Percentiles rank a stretch among this genome's conserved stretches.
Evolutionary conservation across 2,797 vertebrate genomes (phyloP).

Genomic region (Ispidina picta): DNA sequence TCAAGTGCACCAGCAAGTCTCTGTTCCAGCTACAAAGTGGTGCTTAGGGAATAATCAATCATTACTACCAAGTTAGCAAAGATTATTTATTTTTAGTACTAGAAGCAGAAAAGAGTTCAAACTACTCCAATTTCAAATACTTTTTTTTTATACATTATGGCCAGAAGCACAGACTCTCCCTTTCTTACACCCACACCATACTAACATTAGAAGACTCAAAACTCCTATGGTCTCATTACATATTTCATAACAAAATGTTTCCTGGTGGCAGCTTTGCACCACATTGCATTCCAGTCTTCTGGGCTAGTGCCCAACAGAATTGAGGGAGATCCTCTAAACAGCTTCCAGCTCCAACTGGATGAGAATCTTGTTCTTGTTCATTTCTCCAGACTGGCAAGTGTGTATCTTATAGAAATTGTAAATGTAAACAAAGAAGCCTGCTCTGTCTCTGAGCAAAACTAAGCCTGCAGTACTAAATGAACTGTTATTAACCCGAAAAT

Average conservation of each 20-base stretch:
- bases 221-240: neutral
- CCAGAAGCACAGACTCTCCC: neutral
- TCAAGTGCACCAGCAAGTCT: neutral
- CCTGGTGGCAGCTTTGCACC: neutral
- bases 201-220: constrained; percentile 1
- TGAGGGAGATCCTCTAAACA: neutral
- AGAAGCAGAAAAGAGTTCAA: neutral
- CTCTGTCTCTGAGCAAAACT: neutral
- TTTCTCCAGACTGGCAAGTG: neutral
- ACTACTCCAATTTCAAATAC: neutral
- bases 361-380: neutral
- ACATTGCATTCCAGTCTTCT: neutral
- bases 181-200: neutral
- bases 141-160: neutral
- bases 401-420: neutral
- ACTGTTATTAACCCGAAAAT: neutral
- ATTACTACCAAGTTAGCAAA: constrained; percentile 30
- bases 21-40: neutral
- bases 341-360: neutral
- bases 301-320: neutral
- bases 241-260: neutral
- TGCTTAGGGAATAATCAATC: constrained; percentile 28
- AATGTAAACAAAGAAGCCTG: neutral
- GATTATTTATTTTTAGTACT: constrained; percentile 3
- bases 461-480: neutral